Percentiles rank a stretch among this genome's conserved stretches.
These are phyloP conservation scores for Drosophila busckii DNA, from an alignment of 1,140 invertebrate genomes.

Conservation along the genomic window DNA sequence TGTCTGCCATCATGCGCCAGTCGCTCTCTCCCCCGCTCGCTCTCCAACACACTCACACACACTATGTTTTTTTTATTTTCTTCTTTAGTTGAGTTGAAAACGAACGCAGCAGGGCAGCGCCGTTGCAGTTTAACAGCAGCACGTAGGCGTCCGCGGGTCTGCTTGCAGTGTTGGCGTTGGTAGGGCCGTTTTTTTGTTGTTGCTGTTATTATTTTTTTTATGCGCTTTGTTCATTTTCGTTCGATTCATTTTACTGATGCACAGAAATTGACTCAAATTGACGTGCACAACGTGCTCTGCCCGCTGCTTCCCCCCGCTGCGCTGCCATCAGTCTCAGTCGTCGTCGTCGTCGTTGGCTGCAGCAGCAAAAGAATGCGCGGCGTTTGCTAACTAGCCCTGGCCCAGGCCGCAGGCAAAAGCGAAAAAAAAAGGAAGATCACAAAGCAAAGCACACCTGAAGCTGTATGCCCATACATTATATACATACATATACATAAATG, in stretches of 20 bases:
- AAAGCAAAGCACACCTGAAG: constrained; percentile 62
- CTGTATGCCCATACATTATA: constrained; percentile 33
- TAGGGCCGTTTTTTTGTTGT: constrained; percentile 24
- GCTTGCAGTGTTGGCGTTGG: constrained; percentile 34
- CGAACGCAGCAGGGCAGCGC: constrained; percentile 26
- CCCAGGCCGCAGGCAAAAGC: constrained; percentile 14
- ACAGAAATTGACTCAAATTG: constrained; percentile 72
- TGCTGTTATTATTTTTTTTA: constrained; percentile 35
- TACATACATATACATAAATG: not conserved
- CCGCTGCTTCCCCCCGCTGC: not conserved
- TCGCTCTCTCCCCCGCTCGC: constrained; percentile 9
- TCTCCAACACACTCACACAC: constrained; percentile 6
- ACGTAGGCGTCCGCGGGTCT: constrained; percentile 68
- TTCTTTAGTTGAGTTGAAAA: too few relatives aligned
- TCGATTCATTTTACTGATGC: constrained; percentile 62
- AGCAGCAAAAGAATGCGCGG: constrained; percentile 5
- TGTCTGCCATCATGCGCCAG: constrained; percentile 70
- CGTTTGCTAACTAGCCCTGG: constrained; percentile 58
- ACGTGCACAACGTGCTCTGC: constrained; percentile 15
- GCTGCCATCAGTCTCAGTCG: constrained; percentile 19
- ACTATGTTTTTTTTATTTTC: too few relatives aligned
- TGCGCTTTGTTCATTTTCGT: constrained; percentile 68
- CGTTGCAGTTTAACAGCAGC: constrained; percentile 49
- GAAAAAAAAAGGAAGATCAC: constrained; percentile 44
- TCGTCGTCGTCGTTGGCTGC: not conserved